Base-by-base conservation (phyloP, 2,888 invertebrate genomes). In the Harpalus rufipes region DNA sequence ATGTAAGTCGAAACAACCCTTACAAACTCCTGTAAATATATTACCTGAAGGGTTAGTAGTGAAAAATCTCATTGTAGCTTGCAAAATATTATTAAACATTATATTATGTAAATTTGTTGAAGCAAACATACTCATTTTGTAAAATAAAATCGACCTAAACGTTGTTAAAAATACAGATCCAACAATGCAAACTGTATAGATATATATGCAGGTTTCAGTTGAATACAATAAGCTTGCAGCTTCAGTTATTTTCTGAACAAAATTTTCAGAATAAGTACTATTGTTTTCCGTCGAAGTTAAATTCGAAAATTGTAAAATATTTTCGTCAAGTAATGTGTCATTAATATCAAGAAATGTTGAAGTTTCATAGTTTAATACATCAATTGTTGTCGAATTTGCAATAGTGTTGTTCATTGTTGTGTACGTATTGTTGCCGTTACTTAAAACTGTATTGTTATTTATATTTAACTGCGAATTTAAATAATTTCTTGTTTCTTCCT, bases 21-120 rank as follows among this genome's bases (percentile, higher is more conserved):
- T 59, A 16, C 1, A 21, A 21, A 1, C 21, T 21, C 21, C 21
- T 21, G 21, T 3, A 21, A 21, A 21, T n/a, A n/a, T 58, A 58
- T n/a, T 59, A 93, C 95, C 95, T 12, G 96, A 95, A 0, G 97
- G 96, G 90, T 97, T 97, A 6, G 94, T 94, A 89, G 97, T 96
- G 90, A 97, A 97, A 91, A 97, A 97, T 25, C 94, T 91, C 93
- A 96, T 95, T 0, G 96, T 95, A 0, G 96, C 95, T 86, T 94
- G 92, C 8, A 97, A 90, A 51, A 97, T 93, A 87, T 94, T 93
- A 18, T 93, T 91, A 90, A 97, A 96, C 96, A 97, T 97, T 25
- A 91, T 92, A 88, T 95, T 94, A 91, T 97, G 97, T 0, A 97
- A 91, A 81, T 92, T 93, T 86, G 93, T 94, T 0, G 96, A 96